Base-by-base conservation (phyloP, 2,888 invertebrate species). In the Plagiodera versicolora region DNA sequence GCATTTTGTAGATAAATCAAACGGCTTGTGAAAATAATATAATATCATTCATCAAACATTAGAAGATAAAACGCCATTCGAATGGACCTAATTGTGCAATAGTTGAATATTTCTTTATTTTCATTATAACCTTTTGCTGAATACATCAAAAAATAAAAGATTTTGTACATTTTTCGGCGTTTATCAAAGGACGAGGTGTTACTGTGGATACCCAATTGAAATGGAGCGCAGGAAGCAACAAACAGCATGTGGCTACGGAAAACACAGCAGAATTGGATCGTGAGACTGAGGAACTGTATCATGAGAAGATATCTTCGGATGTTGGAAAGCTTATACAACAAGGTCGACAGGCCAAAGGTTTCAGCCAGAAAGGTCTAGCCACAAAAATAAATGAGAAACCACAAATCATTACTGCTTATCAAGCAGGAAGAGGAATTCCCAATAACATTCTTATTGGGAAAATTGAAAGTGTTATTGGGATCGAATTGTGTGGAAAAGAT, bases 381-480 rank as follows among this genome's bases (percentile, higher is more conserved):
- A 97, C 97, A 61, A 96, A 93, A 87, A 95, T 98, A 74, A 97
- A 96, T 82, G 99, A 99, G 81, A 99, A 99, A 81, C 95, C 93
- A 59, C 96, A 97, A 83, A 89, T 97, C 35, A 94, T 98, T 52
- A 94, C 94, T 74, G 97, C 98, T 75, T 97, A 99, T 77, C 99
- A 99, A 83, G 93, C 94, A 51, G 98, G 98, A 30, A 89, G 96
- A 74, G 99, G 98, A 28, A 96, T 99, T 74, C 98, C 98, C 35
- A 98, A 98, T 79, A 97, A 98, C 79, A 86, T 92, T 77, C 92
- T 99, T 60, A 87, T 99, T 73, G 92, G 92, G 54, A 99, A 99
- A 83, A 92, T 99, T 75, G 99, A 99, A 81, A 89, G 92, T 78
- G 91, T 89, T 69, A 90, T 99, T 82, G 98, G 95, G 72, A 83